Base-by-base conservation (phyloP, 2,888 invertebrate genomes). In the Drosophila parthenogenetica region DNA sequence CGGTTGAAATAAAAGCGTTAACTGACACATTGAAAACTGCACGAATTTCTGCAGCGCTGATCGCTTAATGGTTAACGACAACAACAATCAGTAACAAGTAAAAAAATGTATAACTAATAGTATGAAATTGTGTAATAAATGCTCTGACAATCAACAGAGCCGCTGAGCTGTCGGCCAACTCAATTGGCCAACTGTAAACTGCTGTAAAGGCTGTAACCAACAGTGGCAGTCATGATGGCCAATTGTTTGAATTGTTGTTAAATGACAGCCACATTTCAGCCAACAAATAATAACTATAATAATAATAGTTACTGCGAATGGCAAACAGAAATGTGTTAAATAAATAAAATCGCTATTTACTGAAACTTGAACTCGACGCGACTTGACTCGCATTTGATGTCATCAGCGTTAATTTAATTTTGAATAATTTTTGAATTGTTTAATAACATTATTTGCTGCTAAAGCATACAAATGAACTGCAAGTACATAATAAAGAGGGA, bases 171-270 rank as follows among this genome's bases (percentile, higher is more conserved):
- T 32, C 10, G 45, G 19, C 35, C 48, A 54, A 40, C 48, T 40
- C 37, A 17, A 43, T 60, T 61, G 61, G 46, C 48, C 40, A 37
- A 54, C 40, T 22, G 22, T 22, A 22, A 22, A 22, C 22, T 14
- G 17, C 49, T 17, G 32, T 11, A 39, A 60, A 58, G 51, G 59
- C 59, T 60, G 55, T 60, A 61, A 76, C 82, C 81, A 29, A 29
- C 29, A 2, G 29, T 29, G 73, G 87, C 65, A 83, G 84, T 84
- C 87, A 54, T 62, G 61, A 54, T 65, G 61, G 69, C 78, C 78
- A 77, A 80, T 62, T 61, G 54, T 37, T 37, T 35, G 35, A 13
- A 35, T 35, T 35, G 13, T 35, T 29, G 35, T 13, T 13, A 35
- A 35, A 11, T 35, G 35, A 35, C 66, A 67, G 67, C 61, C 64